Base-by-base conservation (phyloP, 2,888 invertebrate genomes). In the Sphaeridia pumilis region DNA sequence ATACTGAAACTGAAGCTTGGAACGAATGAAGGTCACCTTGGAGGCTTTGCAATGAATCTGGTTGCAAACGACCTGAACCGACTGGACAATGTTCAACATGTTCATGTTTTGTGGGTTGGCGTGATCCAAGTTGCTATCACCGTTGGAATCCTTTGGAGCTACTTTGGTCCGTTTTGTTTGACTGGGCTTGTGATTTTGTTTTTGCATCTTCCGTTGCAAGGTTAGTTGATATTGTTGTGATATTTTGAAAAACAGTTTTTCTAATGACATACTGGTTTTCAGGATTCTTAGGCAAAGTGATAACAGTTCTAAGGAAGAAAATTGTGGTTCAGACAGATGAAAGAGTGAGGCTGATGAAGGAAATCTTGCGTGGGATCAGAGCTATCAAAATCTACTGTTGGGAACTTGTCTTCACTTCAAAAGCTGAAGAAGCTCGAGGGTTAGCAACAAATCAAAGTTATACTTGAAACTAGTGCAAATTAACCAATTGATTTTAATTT, bases 331-430 rank as follows among this genome's bases (percentile, higher is more conserved):
- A 83, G 68, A 92, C 93, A 0, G 95, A 95, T 70, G 83, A 84
- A 65, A 77, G 95, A 58, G 86, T 95, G 35, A 79, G 88, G 47
- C 76, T 93, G 46, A 94, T 95, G 90, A 88, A 86, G 68, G 94
- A 97, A 53, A 82, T 95, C 63, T 83, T 95, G 59, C 79, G 79
- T 51, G 94, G 92, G 47, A 90, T 95, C 73, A 84, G 90, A 74
- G 87, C 92, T 3, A 87, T 94, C 61, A 94, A 94, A 75, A 93
- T 93, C 90, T 93, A 93, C 69, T 87, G 90, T 4, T 94, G 94
- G 86, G 94, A 94, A 70, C 83, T 82, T 63, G 86, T 90, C 0
- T 93, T 94, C 68, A 83, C 84, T 55, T 78, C 82, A 60, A 77
- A 90, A n/a, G 83, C 93, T 4, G 78, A 80, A 4, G 70, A 78